These are phyloP conservation scores for Carabus problematicus DNA, from an alignment of 2,888 invertebrate genomes.

Conservation along the genomic window DNA sequence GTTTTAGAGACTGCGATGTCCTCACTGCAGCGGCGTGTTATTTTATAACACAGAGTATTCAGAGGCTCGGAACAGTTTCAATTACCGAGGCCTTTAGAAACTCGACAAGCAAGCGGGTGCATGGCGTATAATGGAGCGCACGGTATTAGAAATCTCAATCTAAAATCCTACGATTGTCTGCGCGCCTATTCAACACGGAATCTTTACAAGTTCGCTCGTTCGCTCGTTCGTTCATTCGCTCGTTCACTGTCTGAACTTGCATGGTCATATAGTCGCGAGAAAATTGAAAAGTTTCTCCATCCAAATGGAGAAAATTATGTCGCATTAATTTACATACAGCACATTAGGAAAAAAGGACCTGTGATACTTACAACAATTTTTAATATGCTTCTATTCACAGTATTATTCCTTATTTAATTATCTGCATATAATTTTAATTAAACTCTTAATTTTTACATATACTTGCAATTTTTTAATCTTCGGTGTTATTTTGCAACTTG, in stretches of 20 bases:
- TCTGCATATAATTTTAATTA: slow-evolving; percentile 23
- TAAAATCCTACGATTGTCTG: slow-evolving; percentile 58
- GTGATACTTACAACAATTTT: neutral
- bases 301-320: too few species aligned
- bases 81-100: slow-evolving; percentile 57
- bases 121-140: slow-evolving; percentile 55
- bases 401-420: slow-evolving; percentile 4
- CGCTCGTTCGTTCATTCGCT: neutral
- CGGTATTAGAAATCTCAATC: slow-evolving; percentile 57
- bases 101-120: slow-evolving; percentile 55
- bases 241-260: too few species aligned
- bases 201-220: slow-evolving; percentile 20
- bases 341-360: slow-evolving; percentile 1
- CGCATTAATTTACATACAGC: too few species aligned
- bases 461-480: slow-evolving; percentile 13
- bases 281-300: too few species aligned
- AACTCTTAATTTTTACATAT: slow-evolving; percentile 2
- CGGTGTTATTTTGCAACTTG: neutral
- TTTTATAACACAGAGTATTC: slow-evolving; percentile 36
- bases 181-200: slow-evolving; percentile 35
- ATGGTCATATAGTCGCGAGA: too few species aligned
- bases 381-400: neutral
- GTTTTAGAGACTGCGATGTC: slow-evolving; percentile 15
- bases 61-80: slow-evolving; percentile 54
- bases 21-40: slow-evolving; percentile 27